Conservation (phyloP, 2,113 vertebrate genomes). For the Anolis carolinensis region DNA sequence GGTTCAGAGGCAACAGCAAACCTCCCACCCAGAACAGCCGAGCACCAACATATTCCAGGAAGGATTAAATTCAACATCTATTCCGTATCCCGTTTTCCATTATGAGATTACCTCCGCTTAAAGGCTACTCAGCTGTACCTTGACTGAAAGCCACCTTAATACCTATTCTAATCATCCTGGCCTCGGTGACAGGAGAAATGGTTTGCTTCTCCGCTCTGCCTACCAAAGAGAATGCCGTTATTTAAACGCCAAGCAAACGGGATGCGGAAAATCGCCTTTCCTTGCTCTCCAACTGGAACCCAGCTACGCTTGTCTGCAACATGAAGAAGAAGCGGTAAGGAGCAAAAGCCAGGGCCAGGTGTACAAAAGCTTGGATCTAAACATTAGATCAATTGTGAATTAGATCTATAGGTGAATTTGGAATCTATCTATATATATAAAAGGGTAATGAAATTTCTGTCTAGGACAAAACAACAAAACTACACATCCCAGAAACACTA, state of each 20-base stretch:
- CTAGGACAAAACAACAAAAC: too few relatives aligned
- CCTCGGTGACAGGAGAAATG: background rate
- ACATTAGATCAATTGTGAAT: background rate
- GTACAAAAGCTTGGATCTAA: background rate
- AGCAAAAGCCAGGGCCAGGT: background rate
- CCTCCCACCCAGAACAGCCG: accelerated
- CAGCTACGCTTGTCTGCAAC: background rate
- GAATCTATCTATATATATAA: too few relatives aligned
- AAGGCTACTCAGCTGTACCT: constrained; percentile 11
- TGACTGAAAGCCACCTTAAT: constrained; percentile 18
- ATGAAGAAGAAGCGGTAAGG: background rate
- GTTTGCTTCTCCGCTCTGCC: background rate
- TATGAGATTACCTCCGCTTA: constrained; percentile 25
- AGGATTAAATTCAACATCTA: background rate
- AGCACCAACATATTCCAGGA: background rate
- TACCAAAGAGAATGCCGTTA: background rate
- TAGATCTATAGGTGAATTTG: background rate
- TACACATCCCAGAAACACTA: too few relatives aligned
- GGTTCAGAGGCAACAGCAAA: background rate
- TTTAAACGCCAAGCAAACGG: constrained; percentile 4
- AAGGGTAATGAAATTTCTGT: too few relatives aligned
- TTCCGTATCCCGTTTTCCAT: background rate
- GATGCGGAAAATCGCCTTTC: constrained; percentile 8
- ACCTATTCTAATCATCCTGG: background rate
- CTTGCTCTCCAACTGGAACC: background rate